Evolutionary conservation across 2,113 vertebrate species (phyloP), one percentile per base, ranked within the genome.

Genomic region (Cebidichthys violaceus): DNA sequence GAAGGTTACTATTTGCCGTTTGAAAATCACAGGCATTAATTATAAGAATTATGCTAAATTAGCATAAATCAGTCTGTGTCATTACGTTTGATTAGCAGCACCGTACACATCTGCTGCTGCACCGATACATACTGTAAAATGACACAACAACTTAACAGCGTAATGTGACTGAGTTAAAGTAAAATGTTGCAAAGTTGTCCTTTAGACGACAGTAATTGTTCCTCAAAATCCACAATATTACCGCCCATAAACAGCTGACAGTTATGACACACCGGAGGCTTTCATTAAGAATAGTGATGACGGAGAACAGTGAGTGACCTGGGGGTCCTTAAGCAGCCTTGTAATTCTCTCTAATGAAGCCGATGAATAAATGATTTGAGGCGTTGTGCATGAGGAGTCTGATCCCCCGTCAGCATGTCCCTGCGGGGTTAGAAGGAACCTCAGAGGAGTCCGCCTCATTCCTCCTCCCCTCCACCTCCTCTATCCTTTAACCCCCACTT

Each of bases 291-390:
- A 75, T 59, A 80, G 77, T 75, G 43, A 75, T 83, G 84, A 81
- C 72, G 69, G 86, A 83, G 86, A 81, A 70, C 68, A 76, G 70
- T 11, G 50, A 75, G 73, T 90, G 92, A 93, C 91, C 92, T 85
- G 86, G 47, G 83, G 90, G 87, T 89, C 73, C 72, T 90, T 87
- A 86, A 88, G 87, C 82, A 88, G 89, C 75, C 89, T 87, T 92
- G 86, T 91, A 92, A 90, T 88, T 93, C 83, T 80, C 71, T 84
- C 89, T 92, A 93, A 94, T 93, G 90, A 93, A 93, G 90, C 75
- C n/a, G 82, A 91, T 94, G 92, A 92, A 94, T 93, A 93, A 92
- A 93, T 92, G 89, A 93, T 92, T 93, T 86, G 89, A 90, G 82
- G 75, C 43, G 43, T 66, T 81, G 69, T 47, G 86, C 82, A 84